Evolutionary conservation across 2,113 vertebrate species (phyloP).

Genomic region (Gavialis gangeticus): DNA sequence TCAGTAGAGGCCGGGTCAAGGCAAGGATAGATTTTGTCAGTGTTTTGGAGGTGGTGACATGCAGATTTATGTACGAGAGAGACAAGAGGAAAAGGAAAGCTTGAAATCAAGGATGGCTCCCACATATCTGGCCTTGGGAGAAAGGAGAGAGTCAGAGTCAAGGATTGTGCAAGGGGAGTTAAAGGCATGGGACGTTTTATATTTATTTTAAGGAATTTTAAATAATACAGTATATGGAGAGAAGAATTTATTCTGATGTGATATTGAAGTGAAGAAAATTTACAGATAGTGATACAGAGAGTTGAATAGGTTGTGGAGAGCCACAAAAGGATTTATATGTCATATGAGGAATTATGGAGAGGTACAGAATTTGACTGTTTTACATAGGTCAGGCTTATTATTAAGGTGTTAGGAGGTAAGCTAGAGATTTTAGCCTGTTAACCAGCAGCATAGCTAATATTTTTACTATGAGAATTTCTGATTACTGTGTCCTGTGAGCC

Average conservation of each 20-base stretch:
- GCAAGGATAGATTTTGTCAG: conserved; percentile 44
- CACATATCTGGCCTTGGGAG: conserved; percentile 15
- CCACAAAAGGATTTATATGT: background rate
- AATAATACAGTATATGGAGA: background rate
- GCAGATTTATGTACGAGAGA: conserved; percentile 26
- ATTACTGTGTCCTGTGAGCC: background rate
- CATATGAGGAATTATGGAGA: accelerated
- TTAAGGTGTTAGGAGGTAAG: background rate
- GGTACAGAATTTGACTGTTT: background rate
- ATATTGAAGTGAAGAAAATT: background rate
- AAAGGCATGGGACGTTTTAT: accelerated
- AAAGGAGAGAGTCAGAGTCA: background rate
- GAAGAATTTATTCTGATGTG: background rate
- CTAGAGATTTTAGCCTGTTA: background rate
- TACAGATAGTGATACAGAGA: accelerated
- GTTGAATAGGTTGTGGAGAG: background rate
- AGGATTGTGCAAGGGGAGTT: background rate
- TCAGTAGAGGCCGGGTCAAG: conserved; percentile 5
- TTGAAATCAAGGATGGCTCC: conserved; percentile 10
- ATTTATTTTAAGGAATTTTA: background rate
- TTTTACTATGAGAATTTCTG: background rate
- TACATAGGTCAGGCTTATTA: accelerated
- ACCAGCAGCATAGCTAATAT: accelerated
- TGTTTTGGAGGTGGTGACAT: background rate
- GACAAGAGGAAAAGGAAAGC: background rate